phyloP scores from a whole-genome alignment of 2,113 vertebrate genomes.

The Corythornis cristatus region DNA sequence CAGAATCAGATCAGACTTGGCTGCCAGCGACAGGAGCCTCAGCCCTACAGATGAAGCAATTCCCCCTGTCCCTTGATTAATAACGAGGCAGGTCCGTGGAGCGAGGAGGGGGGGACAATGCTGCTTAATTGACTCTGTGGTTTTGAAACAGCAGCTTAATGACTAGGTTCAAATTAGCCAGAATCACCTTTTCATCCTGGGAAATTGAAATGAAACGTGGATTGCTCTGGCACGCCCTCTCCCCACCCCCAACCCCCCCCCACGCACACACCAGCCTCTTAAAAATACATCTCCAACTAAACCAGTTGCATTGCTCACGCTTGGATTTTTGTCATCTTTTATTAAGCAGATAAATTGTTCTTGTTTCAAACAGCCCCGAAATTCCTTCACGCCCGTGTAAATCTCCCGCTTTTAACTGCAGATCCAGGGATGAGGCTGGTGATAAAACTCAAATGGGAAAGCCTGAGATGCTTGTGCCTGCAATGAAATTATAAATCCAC shows the following conservation, averaged over 20 bases:
- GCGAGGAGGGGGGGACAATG: rapidly evolving
- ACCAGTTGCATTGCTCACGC: background rate
- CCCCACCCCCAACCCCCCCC: background rate
- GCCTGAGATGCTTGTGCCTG: background rate
- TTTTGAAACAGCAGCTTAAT: conserved; percentile 19
- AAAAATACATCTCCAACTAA: background rate
- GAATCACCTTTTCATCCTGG: conserved; percentile 20
- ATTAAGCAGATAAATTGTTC: background rate
- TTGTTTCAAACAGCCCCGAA: background rate
- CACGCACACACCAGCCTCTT: rapidly evolving
- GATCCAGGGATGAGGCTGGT: background rate
- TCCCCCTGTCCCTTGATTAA: conserved; percentile 9
- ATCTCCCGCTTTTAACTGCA: background rate
- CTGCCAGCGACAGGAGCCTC: background rate
- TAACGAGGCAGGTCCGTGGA: background rate
- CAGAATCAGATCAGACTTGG: background rate
- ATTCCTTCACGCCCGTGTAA: background rate
- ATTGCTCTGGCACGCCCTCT: background rate
- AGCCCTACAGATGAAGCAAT: background rate
- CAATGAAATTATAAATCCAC: conserved; percentile 37
- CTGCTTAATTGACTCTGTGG: conserved; percentile 11
- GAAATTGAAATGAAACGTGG: background rate
- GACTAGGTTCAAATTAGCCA: conserved; percentile 20
- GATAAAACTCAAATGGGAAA: background rate
- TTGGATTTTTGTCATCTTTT: background rate